Percentiles rank a stretch among this genome's conserved stretches.
Evolutionary conservation across 2,797 vertebrate species (phyloP).

Genomic region (Chanos chanos): DNA sequence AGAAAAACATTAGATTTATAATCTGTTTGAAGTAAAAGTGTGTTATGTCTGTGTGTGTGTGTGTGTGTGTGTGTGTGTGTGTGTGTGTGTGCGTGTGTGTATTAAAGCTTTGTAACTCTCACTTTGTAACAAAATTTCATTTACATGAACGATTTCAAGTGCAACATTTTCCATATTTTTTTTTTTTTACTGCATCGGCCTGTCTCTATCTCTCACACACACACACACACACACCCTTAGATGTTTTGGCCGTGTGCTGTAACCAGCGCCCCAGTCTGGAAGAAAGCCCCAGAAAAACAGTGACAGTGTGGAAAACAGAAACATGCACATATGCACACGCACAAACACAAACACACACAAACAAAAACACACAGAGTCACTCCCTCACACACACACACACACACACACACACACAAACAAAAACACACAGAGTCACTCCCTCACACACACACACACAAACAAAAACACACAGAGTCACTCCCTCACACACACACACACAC

Average conservation of each 20-base stretch:
- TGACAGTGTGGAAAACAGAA: not conserved
- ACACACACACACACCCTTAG: constrained; percentile 11
- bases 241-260: not conserved
- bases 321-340: not conserved
- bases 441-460: not conserved
- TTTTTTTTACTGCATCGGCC: no score
- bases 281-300: not conserved
- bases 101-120: no score
- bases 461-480: constrained; percentile 6
- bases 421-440: no score
- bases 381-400: constrained; percentile 21
- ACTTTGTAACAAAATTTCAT: no score
- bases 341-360: no score
- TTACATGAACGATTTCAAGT: constrained; percentile 22
- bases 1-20: no score
- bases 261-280: not conserved
- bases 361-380: constrained; percentile 9
- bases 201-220: no score
- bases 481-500: constrained; percentile 23
- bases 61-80: not conserved
- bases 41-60: constrained; percentile 13
- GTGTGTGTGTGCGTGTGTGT: not conserved
- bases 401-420: no score
- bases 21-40: no score
- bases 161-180: no score